Percentiles rank a stretch among this genome's conserved stretches.
Evolutionary conservation across 2,113 vertebrate species (phyloP).

Genomic region (Pomatorhinus ruficollis): DNA sequence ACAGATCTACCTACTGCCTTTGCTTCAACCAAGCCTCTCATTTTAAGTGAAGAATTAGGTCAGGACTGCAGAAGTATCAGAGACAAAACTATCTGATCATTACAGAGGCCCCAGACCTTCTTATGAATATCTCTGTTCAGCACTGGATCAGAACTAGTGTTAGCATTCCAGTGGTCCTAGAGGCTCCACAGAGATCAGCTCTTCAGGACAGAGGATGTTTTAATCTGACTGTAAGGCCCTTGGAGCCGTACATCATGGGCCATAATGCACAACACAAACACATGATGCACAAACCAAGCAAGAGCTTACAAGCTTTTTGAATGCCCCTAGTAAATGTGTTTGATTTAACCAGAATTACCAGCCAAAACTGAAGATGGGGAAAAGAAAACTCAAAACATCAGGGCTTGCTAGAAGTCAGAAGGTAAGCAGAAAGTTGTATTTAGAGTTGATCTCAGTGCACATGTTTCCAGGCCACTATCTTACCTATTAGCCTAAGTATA

Average conservation of each 20-base stretch:
- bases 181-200: background rate
- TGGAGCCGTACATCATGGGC: background rate
- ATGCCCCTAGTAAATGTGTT: background rate
- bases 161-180: background rate
- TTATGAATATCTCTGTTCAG: background rate
- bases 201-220: background rate
- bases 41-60: background rate
- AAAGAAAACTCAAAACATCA: background rate
- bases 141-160: background rate
- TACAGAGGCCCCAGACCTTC: background rate
- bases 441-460: background rate
- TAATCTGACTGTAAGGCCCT: background rate
- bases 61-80: background rate
- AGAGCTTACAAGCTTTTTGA: background rate
- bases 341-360: background rate
- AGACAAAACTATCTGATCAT: background rate
- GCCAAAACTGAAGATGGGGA: background rate
- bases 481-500: background rate
- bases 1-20: background rate
- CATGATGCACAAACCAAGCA: background rate
- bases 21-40: background rate
- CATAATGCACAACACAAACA: background rate
- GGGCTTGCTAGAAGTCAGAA: background rate
- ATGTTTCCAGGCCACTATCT: background rate
- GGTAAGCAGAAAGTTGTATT: background rate